phyloP scores from a whole-genome alignment of 1,140 invertebrate species.

The Papilio helenus region DNA sequence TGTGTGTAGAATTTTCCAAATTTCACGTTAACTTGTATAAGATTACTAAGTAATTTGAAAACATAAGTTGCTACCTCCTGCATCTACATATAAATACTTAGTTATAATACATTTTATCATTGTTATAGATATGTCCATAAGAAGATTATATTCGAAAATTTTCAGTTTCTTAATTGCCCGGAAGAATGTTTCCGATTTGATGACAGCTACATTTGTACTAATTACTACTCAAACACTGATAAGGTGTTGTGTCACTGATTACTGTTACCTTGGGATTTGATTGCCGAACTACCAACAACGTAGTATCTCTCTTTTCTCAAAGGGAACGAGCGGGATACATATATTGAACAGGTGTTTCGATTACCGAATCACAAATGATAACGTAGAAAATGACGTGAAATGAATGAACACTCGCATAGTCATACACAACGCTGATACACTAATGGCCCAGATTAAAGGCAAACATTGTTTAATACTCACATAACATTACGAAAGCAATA shows the following conservation, averaged over 20 bases:
- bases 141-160: neutral
- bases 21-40: neutral
- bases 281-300: neutral
- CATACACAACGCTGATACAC: slow-evolving; percentile 10
- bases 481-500: slow-evolving; percentile 4
- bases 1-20: slow-evolving; percentile 15
- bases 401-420: slow-evolving; percentile 14
- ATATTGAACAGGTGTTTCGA: neutral
- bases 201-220: neutral
- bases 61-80: neutral
- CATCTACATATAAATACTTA: neutral
- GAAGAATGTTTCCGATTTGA: neutral
- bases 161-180: neutral
- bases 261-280: neutral
- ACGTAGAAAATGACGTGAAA: slow-evolving; percentile 6
- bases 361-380: slow-evolving; percentile 9
- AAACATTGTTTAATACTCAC: slow-evolving; percentile 1
- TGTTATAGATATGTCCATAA: neutral
- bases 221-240: slow-evolving; percentile 12
- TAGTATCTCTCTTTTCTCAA: neutral
- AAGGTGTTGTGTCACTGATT: neutral
- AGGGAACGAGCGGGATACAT: neutral
- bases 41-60: too few species aligned
- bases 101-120: neutral
- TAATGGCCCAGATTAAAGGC: slow-evolving; percentile 21